phyloP scores from a whole-genome alignment of 2,113 vertebrate species.

The Rafetus swinhoei region DNA sequence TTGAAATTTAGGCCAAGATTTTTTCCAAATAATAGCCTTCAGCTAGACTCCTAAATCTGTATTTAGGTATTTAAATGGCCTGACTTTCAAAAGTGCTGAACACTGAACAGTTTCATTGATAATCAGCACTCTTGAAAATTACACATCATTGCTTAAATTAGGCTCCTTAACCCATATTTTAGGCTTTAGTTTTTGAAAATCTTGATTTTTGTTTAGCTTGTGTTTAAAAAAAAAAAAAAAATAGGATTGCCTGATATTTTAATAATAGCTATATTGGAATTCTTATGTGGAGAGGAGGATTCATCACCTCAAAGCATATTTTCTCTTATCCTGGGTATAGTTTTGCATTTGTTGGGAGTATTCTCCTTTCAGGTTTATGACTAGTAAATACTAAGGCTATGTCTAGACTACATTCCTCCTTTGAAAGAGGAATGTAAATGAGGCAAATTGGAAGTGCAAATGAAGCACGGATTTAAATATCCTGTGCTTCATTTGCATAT shows the following conservation, averaged over 20 bases:
- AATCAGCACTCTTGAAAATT: not conserved
- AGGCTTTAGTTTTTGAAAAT: not conserved
- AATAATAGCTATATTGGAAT: not conserved
- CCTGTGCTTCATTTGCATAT: too few relatives aligned
- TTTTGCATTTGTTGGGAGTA: not conserved
- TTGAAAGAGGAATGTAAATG: too few relatives aligned
- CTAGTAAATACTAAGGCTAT: not conserved
- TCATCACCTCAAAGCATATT: not conserved
- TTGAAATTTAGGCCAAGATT: not conserved
- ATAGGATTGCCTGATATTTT: not conserved
- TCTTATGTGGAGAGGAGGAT: rapidly evolving
- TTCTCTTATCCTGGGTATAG: not conserved
- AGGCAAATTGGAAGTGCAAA: too few relatives aligned
- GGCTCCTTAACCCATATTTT: not conserved
- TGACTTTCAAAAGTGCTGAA: not conserved
- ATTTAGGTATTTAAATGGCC: not conserved
- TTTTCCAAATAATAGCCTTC: not conserved
- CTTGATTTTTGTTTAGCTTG: not conserved
- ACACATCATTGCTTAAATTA: not conserved
- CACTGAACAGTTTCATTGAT: not conserved
- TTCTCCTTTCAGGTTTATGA: rapidly evolving
- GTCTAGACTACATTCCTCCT: too few relatives aligned
- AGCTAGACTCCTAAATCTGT: not conserved
- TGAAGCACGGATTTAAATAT: too few relatives aligned
- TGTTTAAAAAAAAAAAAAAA: not conserved